Evolutionary conservation across 2,113 vertebrate genomes (phyloP).

Genomic region (Mustela lutreola): DNA sequence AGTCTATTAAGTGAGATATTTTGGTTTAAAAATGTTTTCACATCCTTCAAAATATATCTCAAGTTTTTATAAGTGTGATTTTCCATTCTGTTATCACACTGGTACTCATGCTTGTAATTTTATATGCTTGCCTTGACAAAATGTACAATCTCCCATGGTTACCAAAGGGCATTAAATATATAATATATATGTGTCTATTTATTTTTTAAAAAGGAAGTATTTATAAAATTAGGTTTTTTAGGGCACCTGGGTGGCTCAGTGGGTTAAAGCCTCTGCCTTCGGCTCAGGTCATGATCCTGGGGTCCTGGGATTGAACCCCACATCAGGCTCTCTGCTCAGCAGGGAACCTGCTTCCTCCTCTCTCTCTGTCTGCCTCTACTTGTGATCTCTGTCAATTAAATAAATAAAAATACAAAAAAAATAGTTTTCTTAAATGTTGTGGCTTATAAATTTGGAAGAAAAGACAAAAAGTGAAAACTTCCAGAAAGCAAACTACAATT

Average conservation of each 20-base stretch:
- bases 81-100: background rate
- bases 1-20: background rate
- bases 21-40: background rate
- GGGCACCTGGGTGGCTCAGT: no score
- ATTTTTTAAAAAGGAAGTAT: background rate
- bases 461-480: background rate
- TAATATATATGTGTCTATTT: background rate
- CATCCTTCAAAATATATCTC: background rate
- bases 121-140: background rate
- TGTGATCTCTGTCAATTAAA: no score
- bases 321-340: no score
- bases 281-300: no score
- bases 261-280: no score
- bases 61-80: background rate
- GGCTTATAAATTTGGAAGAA: background rate
- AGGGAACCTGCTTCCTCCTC: no score
- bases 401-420: no score
- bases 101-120: background rate
- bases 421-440: background rate
- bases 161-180: background rate
- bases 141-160: background rate
- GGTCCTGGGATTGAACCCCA: no score
- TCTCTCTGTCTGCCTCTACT: no score
- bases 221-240: background rate
- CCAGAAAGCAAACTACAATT: background rate